Base-by-base conservation (phyloP, 2,888 invertebrate genomes). In the Habrosyne pyritoides region DNA sequence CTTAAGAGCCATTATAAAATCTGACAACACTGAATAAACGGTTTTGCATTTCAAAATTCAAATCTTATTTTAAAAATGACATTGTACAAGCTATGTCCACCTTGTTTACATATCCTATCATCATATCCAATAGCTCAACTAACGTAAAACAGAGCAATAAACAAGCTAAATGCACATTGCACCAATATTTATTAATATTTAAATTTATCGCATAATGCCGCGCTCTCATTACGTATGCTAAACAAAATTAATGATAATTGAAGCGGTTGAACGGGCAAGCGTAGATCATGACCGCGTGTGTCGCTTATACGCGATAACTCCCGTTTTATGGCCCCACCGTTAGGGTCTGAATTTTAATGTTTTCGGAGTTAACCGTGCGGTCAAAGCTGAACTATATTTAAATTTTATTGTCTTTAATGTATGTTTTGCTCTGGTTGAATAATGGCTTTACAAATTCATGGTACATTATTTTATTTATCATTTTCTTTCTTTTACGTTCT, bases 281-380 rank as follows among this genome's bases (percentile, higher is more conserved):
- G 48, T 28, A 24, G 55, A 54, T 55, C 51, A 55, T 60, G 48
- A 52, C 33, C 30, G n/a, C n/a, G 53, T 36, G 55, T 53, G 58
- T 56, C 57, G 56, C 51, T 54, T 48, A 53, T 49, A 53, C 51
- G 52, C 53, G 57, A 63, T 62, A 60, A 50, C 66, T 63, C 57
- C 22, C 21, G 56, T 47, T 62, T 66, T 66, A 68, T 57, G 62
- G 55, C 60, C 61, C 56, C 57, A 53, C 66, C 54, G 48, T 22
- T 42, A 42, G 42, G 28, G 36, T 30, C 53, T 59, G 61, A 71
- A 72, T 72, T 66, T 72, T 67, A 72, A 73, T 72, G 67, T 66
- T 67, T 60, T 8, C 42, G n/a, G 42, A 42, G 18, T 42, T 18
- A 42, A 59, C 63, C 55, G 53, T 54, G 59, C 61, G 53, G 54